These are phyloP conservation scores for Mustela lutreola DNA, from an alignment of 2,113 vertebrate genomes.

Conservation along the genomic window DNA sequence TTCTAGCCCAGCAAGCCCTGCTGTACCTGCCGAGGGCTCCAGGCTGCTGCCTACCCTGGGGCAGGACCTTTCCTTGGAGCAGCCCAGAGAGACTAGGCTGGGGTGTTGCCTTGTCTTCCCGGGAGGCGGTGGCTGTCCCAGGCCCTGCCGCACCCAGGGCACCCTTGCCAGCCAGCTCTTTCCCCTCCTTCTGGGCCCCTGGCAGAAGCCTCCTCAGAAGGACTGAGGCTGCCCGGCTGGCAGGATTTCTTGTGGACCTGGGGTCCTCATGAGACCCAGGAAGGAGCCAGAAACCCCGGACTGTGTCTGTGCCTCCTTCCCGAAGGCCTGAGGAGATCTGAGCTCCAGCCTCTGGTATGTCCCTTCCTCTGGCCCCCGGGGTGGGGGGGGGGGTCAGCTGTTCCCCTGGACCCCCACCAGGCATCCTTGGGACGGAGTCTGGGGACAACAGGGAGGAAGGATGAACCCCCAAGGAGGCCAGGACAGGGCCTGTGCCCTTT, in stretches of 20 bases:
- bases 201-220: accelerated
- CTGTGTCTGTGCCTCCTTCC: accelerated
- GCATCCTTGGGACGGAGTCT: accelerated
- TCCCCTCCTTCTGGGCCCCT: not conserved
- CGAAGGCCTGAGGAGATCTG: not conserved
- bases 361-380: not conserved
- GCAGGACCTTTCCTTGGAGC: not conserved
- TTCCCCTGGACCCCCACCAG: not conserved
- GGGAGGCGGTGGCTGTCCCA: not conserved
- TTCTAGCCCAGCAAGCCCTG: not conserved
- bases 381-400: no score
- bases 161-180: accelerated
- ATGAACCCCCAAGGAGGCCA: accelerated
- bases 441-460: not conserved
- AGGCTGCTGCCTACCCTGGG: accelerated
- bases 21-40: not conserved
- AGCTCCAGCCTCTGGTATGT: not conserved
- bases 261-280: accelerated
- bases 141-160: not conserved
- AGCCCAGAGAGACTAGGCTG: accelerated
- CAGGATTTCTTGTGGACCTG: not conserved
- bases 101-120: accelerated
- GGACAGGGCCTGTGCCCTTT: accelerated
- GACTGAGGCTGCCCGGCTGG: accelerated
- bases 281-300: no score